These are phyloP conservation scores for Saimiri boliviensis DNA, from an alignment of 2,113 vertebrate species.

Conservation along the genomic window DNA sequence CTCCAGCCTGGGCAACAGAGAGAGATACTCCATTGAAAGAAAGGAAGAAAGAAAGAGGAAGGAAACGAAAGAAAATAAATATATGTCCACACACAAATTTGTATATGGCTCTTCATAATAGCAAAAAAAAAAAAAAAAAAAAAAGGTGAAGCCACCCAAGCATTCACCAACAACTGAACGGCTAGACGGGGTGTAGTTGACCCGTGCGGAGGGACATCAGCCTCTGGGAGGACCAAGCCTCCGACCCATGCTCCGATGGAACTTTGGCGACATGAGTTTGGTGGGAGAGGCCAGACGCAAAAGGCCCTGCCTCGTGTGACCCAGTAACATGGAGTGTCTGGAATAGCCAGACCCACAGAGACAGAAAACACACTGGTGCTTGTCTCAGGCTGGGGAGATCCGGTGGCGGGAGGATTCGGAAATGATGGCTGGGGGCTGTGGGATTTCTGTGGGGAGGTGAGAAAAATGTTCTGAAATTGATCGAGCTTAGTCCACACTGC, in stretches of 20 bases:
- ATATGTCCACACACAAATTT: too few species aligned
- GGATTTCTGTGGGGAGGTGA: not conserved
- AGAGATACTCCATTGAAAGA: too few species aligned
- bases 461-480: not conserved
- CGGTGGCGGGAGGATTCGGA: accelerated
- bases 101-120: not conserved
- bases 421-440: too few species aligned
- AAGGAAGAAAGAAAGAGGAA: too few species aligned
- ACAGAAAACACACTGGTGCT: accelerated
- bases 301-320: not conserved
- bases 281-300: not conserved
- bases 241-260: not conserved
- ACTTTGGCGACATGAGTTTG: not conserved
- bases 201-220: accelerated
- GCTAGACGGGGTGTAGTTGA: too few species aligned
- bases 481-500: too few species aligned
- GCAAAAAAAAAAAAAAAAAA: not conserved
- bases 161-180: accelerated
- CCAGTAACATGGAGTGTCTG: not conserved
- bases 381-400: not conserved
- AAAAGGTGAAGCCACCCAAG: not conserved
- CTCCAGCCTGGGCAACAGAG: too few species aligned
- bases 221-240: not conserved
- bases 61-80: too few species aligned
- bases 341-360: too few species aligned